Conservation (phyloP, 2,888 invertebrate genomes). For the Euphydryas editha region DNA sequence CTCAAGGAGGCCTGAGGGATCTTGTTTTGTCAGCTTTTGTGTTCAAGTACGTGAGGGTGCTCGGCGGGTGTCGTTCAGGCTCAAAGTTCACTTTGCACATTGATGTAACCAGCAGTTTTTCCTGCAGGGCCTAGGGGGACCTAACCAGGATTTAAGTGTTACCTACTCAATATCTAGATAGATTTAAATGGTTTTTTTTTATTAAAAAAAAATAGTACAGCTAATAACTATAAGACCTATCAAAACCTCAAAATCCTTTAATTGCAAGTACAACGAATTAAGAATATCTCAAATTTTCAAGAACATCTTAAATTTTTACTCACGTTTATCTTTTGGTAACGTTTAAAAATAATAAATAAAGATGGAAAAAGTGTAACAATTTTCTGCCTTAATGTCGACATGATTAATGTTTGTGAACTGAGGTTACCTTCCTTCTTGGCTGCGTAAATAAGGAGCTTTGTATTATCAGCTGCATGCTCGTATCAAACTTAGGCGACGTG, state of each 20-base stretch:
- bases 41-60: conserved; percentile 29
- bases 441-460: background rate
- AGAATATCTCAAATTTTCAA: background rate
- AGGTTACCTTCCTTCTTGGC: background rate
- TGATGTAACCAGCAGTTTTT: conserved; percentile 8
- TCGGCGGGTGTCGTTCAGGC: conserved; percentile 19
- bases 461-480: background rate
- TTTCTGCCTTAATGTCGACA: background rate
- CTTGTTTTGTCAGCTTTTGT: conserved; percentile 41
- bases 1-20: conserved; percentile 22
- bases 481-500: background rate
- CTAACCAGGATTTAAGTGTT: background rate
- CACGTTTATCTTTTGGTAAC: background rate
- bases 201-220: too few relatives aligned
- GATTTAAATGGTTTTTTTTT: too few relatives aligned
- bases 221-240: too few relatives aligned
- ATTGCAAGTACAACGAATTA: background rate
- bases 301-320: background rate
- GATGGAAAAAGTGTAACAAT: background rate
- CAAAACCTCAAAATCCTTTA: too few relatives aligned
- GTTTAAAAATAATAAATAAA: background rate
- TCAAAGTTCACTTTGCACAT: background rate
- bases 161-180: background rate
- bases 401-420: conserved; percentile 3
- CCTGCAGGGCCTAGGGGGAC: background rate